These are phyloP conservation scores for Bombus affinis DNA, from an alignment of 1,140 invertebrate genomes.

Conservation along the genomic window DNA sequence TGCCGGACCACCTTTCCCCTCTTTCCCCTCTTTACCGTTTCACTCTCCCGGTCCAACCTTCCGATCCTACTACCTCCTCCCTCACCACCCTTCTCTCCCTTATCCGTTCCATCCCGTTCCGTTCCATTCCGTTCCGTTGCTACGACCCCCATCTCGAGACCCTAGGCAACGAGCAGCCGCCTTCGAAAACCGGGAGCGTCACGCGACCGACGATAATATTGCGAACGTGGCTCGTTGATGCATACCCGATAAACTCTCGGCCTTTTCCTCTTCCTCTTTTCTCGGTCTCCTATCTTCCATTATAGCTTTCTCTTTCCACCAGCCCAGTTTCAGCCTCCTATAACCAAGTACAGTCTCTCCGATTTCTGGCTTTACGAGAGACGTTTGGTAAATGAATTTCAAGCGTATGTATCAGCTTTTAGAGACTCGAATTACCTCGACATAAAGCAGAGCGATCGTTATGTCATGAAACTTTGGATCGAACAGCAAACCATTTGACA, in stretches of 20 bases:
- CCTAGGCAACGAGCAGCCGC: constrained; percentile 60
- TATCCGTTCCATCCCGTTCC: neutral
- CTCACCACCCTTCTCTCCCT: neutral
- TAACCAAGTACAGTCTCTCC: too few species aligned
- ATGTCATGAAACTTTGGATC: neutral
- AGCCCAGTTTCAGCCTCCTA: neutral
- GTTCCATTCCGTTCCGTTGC: constrained; percentile 21
- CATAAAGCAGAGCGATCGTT: too few species aligned
- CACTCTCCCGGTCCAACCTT: neutral
- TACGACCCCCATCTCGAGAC: constrained; percentile 50
- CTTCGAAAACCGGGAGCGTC: constrained; percentile 71
- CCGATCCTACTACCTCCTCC: constrained; percentile 18
- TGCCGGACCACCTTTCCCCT: neutral
- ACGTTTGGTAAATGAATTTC: neutral
- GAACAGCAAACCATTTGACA: constrained; percentile 10
- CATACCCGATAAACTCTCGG: constrained; percentile 70
- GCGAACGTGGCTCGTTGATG: constrained; percentile 68
- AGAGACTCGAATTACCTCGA: too few species aligned
- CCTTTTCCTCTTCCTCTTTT: neutral
- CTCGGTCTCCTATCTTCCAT: too few species aligned
- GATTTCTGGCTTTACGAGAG: neutral
- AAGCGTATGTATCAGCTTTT: neutral
- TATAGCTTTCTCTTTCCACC: constrained; percentile 15
- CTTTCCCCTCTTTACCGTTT: too few species aligned
- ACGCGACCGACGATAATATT: constrained; percentile 73